These are phyloP conservation scores for Coelinius sp. DNA, from an alignment of 2,888 invertebrate genomes.

Conservation along the genomic window DNA sequence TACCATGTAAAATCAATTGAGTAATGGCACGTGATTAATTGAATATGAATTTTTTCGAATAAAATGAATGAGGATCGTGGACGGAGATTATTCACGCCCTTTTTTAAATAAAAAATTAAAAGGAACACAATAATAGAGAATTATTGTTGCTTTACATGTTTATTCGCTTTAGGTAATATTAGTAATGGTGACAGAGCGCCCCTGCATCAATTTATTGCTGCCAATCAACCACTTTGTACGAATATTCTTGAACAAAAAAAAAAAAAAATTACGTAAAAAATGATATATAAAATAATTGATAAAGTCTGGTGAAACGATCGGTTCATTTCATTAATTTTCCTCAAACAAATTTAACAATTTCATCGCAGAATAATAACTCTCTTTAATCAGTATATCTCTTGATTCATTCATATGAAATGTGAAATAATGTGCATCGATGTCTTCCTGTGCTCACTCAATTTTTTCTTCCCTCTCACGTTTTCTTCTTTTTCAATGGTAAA, in stretches of 20 bases:
- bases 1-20: too few species aligned
- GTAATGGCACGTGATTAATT: too few species aligned
- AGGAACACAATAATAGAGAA: constrained; percentile 3
- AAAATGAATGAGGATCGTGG: constrained; percentile 27
- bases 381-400: constrained; percentile 15
- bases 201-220: constrained; percentile 1
- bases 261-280: constrained; percentile 6
- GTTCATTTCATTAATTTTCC: constrained; percentile 1
- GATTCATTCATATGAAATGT: not conserved
- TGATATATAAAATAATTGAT: not conserved
- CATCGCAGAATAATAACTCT: constrained; percentile 7
- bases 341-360: constrained; percentile 5
- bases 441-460: constrained; percentile 17
- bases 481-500: not conserved
- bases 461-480: not conserved
- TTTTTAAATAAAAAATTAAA: not conserved
- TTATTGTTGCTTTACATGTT: constrained; percentile 36
- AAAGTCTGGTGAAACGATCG: constrained; percentile 17
- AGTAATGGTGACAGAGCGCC: constrained; percentile 23
- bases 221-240: constrained; percentile 11
- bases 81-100: constrained; percentile 16
- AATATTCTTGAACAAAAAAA: constrained; percentile 8
- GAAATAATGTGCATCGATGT: constrained; percentile 23
- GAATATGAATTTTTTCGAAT: too few species aligned
- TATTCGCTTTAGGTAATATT: constrained; percentile 29